phyloP scores from a whole-genome alignment of 30 jellyfish, hydroid and myxozoan genomes.

The Haliclystus octoradiatus region DNA sequence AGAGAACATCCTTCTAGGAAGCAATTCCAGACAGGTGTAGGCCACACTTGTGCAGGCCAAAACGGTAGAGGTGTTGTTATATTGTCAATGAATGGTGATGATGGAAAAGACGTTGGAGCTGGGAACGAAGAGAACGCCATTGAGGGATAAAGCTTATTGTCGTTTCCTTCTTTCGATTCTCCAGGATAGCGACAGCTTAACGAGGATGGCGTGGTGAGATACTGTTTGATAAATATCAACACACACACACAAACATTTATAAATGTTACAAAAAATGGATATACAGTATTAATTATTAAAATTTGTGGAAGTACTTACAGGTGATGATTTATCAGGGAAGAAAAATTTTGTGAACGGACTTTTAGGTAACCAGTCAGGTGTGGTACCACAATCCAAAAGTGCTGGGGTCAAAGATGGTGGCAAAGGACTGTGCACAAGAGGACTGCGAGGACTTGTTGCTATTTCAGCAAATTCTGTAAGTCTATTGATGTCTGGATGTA shows the following conservation, averaged over 20 bases:
- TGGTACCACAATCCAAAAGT: constrained; percentile 60
- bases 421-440: constrained; percentile 78
- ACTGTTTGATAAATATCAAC: too few species aligned
- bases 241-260: too few species aligned
- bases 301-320: constrained; percentile 29
- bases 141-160: too few species aligned
- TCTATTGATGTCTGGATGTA: constrained; percentile 54
- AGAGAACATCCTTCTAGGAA: constrained; percentile 80
- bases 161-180: too few species aligned
- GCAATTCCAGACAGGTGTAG: constrained; percentile 96
- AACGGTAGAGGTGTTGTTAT: constrained; percentile 86
- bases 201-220: too few species aligned
- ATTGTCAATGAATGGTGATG: constrained; percentile 88
- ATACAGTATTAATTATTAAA: neutral
- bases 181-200: too few species aligned
- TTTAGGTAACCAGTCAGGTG: constrained; percentile 72
- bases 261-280: neutral
- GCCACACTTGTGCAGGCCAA: constrained; percentile 96
- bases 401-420: constrained; percentile 90
- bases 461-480: constrained; percentile 77
- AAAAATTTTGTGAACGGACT: constrained; percentile 70
- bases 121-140: too few species aligned
- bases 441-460: constrained; percentile 95
- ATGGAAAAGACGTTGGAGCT: constrained; percentile 60
- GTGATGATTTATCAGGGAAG: constrained; percentile 74